Evolutionary conservation across 92 coral and sea anemone species (phyloP).

Genomic region (Palythoa heliodiscus): DNA sequence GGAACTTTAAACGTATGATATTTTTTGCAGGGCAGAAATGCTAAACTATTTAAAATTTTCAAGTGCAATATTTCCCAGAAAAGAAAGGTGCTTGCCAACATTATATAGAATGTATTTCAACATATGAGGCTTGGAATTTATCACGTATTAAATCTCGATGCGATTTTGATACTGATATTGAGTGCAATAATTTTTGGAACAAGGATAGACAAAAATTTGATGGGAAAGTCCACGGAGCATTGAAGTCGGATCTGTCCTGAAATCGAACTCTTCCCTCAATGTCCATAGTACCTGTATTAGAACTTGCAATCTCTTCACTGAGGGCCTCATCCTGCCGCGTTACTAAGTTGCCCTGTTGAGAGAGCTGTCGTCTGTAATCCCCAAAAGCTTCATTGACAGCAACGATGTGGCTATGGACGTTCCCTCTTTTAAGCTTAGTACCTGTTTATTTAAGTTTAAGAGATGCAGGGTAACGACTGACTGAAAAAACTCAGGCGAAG

Average conservation of each 20-base stretch:
- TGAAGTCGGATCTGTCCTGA: neutral
- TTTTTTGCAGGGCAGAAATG: no score
- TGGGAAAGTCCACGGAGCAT: neutral
- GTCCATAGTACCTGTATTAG: slow-evolving; percentile 67
- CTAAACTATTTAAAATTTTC: no score
- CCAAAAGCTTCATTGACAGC: slow-evolving; percentile 67
- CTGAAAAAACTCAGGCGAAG: no score
- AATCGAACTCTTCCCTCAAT: neutral
- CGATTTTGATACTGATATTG: no score
- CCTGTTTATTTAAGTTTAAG: slow-evolving; percentile 6
- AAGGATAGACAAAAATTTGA: no score
- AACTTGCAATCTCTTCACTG: slow-evolving; percentile 63
- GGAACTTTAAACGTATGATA: no score
- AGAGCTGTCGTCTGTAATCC: neutral
- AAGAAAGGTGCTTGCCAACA: no score
- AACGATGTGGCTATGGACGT: slow-evolving; percentile 74
- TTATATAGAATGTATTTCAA: no score
- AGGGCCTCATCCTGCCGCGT: slow-evolving; percentile 34
- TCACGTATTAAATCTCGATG: no score
- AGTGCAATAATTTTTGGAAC: no score
- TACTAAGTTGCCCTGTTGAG: neutral
- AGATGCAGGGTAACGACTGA: neutral
- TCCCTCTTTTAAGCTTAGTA: slow-evolving; percentile 50
- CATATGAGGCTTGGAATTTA: no score
- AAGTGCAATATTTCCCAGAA: no score